Conservation (phyloP, 2,888 invertebrate species). For the Malachius bipustulatus region DNA sequence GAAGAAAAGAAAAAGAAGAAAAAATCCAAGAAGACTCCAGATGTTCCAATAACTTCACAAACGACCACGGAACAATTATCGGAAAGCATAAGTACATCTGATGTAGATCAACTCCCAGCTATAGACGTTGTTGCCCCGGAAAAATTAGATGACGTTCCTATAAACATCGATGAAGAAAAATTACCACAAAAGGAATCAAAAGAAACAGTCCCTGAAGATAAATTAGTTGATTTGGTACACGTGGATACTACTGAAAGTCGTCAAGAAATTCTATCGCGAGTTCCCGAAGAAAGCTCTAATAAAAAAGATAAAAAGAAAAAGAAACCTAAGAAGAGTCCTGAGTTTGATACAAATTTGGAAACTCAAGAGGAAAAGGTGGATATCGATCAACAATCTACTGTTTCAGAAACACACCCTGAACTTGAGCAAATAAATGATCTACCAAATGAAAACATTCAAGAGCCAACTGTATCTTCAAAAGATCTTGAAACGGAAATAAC, state of each 20-base stretch:
- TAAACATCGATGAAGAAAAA: slow-evolving; percentile 11
- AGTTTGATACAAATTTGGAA: too few relatives aligned
- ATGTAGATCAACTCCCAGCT: too few relatives aligned
- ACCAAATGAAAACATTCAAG: too few relatives aligned
- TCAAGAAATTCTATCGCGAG: slow-evolving; percentile 7
- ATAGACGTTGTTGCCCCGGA: too few relatives aligned
- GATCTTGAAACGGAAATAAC: slow-evolving; percentile 16
- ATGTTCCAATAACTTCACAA: slow-evolving; percentile 6
- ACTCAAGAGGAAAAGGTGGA: too few relatives aligned
- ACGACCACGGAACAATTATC: background rate
- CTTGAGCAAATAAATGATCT: slow-evolving; percentile 1
- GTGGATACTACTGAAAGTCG: slow-evolving; percentile 10
- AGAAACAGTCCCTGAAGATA: slow-evolving; percentile 8
- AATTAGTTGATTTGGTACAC: background rate
- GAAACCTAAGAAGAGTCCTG: too few relatives aligned
- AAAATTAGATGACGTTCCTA: slow-evolving; percentile 1
- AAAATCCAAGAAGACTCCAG: slow-evolving; percentile 11
- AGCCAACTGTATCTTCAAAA: slow-evolving; percentile 17
- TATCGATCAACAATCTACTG: too few relatives aligned
- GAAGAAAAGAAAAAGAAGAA: slow-evolving; percentile 12
- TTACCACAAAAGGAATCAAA: too few relatives aligned
- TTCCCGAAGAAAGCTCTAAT: background rate
- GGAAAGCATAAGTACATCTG: too few relatives aligned
- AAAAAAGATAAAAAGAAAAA: too few relatives aligned
- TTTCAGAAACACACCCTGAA: too few relatives aligned